A percentile compares a stretch with the other conserved stretches of the same genome.
Conservation (phyloP, 2,888 invertebrate genomes). For the Athalia rosae region DNA sequence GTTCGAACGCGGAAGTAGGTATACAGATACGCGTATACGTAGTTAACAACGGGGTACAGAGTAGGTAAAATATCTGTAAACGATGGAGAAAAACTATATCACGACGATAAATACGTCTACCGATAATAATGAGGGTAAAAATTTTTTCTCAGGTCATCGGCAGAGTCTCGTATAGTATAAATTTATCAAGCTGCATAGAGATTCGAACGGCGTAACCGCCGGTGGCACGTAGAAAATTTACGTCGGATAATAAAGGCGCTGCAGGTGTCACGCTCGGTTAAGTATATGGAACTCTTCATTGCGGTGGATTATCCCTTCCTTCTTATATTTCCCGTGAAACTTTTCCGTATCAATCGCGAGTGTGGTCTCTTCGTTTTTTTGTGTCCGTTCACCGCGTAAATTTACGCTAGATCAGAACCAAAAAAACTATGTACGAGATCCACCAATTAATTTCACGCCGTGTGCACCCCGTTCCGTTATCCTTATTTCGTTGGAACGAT, state of each 20-base stretch:
- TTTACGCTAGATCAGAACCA: too few relatives aligned
- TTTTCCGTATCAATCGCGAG: too few relatives aligned
- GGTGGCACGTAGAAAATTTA: neutral
- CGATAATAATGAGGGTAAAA: neutral
- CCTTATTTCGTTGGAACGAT: too few relatives aligned
- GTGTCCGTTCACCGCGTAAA: too few relatives aligned
- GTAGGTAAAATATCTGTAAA: neutral
- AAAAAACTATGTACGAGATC: too few relatives aligned
- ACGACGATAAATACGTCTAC: neutral
- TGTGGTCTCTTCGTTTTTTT: too few relatives aligned
- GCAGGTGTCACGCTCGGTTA: slow-evolving; percentile 16
- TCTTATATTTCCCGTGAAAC: neutral
- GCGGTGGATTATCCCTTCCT: neutral
- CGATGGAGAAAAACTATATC: slow-evolving; percentile 2
- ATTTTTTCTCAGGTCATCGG: neutral
- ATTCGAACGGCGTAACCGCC: too few relatives aligned
- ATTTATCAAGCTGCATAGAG: neutral
- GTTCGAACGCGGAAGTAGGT: neutral
- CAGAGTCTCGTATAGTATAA: neutral
- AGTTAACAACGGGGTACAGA: neutral
- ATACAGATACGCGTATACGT: neutral
- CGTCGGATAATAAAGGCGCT: neutral
- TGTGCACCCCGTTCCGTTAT: too few relatives aligned
- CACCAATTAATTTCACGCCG: too few relatives aligned
- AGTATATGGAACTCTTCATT: neutral